A percentile compares a stretch with the other conserved stretches of the same genome.
Evolutionary conservation across 2,797 vertebrate species (phyloP).

Genomic region (Eutrigla gurnardus): DNA sequence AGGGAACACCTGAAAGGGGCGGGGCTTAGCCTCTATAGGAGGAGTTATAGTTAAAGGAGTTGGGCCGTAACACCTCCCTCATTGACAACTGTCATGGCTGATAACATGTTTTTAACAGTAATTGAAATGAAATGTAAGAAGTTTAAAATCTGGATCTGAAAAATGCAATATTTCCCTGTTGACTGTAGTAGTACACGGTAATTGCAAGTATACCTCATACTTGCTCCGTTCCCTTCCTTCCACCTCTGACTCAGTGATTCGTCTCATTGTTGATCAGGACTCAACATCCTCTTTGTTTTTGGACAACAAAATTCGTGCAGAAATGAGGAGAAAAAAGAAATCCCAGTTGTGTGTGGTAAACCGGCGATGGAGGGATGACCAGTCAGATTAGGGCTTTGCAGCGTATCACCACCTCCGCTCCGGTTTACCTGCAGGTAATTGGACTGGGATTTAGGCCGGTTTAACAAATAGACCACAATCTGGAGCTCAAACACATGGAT

Average conservation of each 20-base stretch:
- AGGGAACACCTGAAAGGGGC: too few species aligned
- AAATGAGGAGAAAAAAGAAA: neutral
- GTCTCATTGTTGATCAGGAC: neutral
- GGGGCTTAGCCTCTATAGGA: neutral
- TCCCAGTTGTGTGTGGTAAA: neutral
- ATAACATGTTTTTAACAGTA: too few species aligned
- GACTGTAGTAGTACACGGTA: too few species aligned
- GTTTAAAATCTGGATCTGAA: neutral
- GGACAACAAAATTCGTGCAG: neutral
- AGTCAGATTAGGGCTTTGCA: constrained; percentile 43
- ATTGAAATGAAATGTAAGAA: neutral
- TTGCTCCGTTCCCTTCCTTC: neutral
- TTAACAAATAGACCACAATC: constrained; percentile 53
- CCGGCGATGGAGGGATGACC: constrained; percentile 20
- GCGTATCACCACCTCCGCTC: constrained; percentile 51
- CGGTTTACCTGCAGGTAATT: constrained; percentile 57
- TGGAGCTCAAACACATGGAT: constrained; percentile 30
- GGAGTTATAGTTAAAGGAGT: neutral
- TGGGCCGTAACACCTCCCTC: neutral
- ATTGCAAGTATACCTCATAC: neutral
- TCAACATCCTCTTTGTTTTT: neutral
- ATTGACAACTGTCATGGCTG: too few species aligned
- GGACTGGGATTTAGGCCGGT: constrained; percentile 43
- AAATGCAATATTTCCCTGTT: neutral
- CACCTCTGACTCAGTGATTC: neutral